These are phyloP conservation scores for Nasalis larvatus DNA, from an alignment of 2,113 vertebrate species.

Conservation along the genomic window DNA sequence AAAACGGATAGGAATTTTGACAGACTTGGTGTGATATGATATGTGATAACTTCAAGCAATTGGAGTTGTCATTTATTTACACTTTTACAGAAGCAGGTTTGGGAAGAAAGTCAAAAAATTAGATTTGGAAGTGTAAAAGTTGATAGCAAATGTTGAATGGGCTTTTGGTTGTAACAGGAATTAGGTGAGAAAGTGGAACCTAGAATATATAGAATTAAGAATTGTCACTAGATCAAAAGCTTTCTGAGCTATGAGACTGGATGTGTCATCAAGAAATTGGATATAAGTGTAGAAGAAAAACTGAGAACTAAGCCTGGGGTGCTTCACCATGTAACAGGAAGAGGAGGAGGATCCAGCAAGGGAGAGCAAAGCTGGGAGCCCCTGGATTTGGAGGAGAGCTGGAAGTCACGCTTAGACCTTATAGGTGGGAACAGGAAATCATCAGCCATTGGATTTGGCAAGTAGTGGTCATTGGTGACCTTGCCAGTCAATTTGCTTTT, in stretches of 20 bases:
- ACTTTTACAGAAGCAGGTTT: not conserved
- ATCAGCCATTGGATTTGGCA: not conserved
- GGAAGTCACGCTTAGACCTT: not conserved
- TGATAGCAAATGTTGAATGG: not conserved
- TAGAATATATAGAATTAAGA: not conserved
- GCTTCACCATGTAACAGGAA: not conserved
- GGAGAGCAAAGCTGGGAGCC: not conserved
- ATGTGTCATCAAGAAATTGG: not conserved
- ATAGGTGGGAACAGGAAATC: too few relatives aligned
- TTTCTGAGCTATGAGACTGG: not conserved
- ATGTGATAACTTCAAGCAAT: not conserved
- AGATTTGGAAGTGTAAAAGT: not conserved
- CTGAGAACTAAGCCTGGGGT: too few relatives aligned
- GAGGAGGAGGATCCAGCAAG: not conserved
- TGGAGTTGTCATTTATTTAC: not conserved
- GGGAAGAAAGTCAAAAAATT: not conserved
- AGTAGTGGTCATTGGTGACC: not conserved
- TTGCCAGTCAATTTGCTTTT: not conserved
- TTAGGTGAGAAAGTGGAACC: not conserved
- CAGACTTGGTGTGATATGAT: not conserved
- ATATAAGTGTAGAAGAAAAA: not conserved
- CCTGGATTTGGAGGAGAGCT: not conserved
- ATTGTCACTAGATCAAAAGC: not conserved
- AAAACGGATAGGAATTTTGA: not conserved
- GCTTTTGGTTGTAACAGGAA: not conserved